Base-by-base conservation (phyloP, 2,888 invertebrate species). In the Bruchidius siliquastri region DNA sequence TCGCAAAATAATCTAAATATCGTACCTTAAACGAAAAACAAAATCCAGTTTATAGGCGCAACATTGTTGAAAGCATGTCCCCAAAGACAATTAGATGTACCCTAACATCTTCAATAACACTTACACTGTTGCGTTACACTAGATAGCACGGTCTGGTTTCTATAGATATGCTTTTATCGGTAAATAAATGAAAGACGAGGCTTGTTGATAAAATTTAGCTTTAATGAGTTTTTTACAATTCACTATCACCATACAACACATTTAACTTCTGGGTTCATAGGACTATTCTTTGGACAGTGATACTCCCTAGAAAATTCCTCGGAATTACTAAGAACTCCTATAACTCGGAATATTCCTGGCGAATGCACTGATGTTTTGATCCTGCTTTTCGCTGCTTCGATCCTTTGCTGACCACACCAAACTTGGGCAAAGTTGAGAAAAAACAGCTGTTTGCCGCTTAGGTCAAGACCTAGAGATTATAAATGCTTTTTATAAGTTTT, bases 391-490 rank as follows among this genome's bases (percentile, higher is more conserved):
- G 92, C 92, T 1, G 94, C 94, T 86, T 95, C 94, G 0, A 94
- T 93, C 21, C 94, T 88, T 90, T 94, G 93, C 0, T 93, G 91
- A 0, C 94, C 94, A 81, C 94, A 94, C 94, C 94, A 94, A 0
- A 90, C 90, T 88, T 94, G 94, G 0, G 96, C 96, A 85, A 96
- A 97, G 84, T 96, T 96, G 6, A 97, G 88, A 84, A 96, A 97
- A 87, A 97, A 97, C 13, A 97, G 87, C 83, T 97, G 96, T 26
- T 92, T 92, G 72, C 93, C 92, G 0, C 94, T 91, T 85, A 94
- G 88, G 85, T 94, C 91, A 79, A 94, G 85, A 66, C 76, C 79
- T 79, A 69, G 30, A 76, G 74, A 71, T 67, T 69, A 21, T 70
- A 3, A 68, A 22, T 20, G 22, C 21, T 6, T 22, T 66, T 20